Conservation (phyloP, 2,797 vertebrate species). For the Tympanoctomys barrerae region DNA sequence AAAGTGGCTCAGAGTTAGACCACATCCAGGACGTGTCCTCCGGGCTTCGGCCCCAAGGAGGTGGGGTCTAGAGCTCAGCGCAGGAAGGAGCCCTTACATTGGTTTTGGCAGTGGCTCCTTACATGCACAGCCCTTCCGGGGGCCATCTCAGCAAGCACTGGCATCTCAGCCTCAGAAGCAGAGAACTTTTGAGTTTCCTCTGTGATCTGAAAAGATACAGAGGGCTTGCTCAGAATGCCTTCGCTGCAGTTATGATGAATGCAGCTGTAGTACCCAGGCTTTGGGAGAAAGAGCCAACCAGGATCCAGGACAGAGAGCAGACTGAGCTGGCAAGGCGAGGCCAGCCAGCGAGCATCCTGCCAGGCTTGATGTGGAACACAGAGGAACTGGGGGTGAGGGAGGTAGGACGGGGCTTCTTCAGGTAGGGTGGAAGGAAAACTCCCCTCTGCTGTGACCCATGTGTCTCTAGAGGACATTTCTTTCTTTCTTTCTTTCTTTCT, state of each 20-base stretch:
- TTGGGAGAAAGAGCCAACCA: not conserved
- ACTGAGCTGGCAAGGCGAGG: rapidly evolving
- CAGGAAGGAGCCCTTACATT: not conserved
- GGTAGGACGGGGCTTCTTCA: not conserved
- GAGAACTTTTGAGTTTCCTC: not conserved
- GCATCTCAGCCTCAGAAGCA: not conserved
- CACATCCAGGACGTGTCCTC: too few relatives aligned
- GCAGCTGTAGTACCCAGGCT: too few relatives aligned
- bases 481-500: not conserved
- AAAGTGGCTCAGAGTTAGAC: not conserved
- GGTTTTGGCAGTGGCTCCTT: not conserved
- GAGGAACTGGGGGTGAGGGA: not conserved
- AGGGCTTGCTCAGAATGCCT: not conserved
- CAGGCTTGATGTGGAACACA: rapidly evolving
- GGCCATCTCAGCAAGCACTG: not conserved
- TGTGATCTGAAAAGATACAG: not conserved
- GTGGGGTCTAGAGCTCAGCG: rapidly evolving
- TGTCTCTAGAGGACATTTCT: not conserved
- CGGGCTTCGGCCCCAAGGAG: not conserved
- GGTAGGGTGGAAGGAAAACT: not conserved
- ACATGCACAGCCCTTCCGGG: not conserved
- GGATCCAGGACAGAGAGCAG: not conserved
- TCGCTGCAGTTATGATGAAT: not conserved
- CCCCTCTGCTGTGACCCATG: not conserved
- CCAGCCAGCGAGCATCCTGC: not conserved